A percentile compares a stretch with the other conserved stretches of the same genome.
Evolutionary conservation across 2,888 invertebrate genomes (phyloP).

Genomic region (Dynastes hyllus): DNA sequence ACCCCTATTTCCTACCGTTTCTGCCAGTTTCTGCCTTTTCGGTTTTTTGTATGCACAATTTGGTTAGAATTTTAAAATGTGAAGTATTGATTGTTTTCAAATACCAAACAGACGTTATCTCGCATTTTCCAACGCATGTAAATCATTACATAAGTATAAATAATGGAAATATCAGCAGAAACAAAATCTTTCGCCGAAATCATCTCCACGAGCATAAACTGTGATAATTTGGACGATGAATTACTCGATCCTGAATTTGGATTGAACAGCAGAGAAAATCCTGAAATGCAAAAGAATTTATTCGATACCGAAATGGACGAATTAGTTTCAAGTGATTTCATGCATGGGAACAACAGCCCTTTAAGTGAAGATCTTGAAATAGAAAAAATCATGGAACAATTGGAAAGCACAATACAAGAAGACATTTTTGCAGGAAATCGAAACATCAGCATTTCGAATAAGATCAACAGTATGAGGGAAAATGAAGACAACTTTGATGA

Average conservation of each 20-base stretch:
- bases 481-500: conserved; percentile 27
- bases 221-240: conserved; percentile 21
- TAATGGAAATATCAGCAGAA: conserved; percentile 24
- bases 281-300: neutral
- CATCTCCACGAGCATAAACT: conserved; percentile 12
- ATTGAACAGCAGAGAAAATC: neutral
- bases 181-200: conserved; percentile 11
- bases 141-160: neutral
- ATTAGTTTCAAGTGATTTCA: conserved; percentile 19
- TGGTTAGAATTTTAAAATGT: conserved; percentile 1
- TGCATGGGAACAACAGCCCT: neutral
- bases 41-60: neutral
- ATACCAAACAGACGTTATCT: neutral
- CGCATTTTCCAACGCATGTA: neutral
- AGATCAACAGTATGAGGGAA: neutral
- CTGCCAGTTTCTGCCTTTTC: neutral
- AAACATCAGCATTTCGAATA: neutral
- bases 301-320: conserved; percentile 32
- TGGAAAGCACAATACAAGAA: conserved; percentile 15
- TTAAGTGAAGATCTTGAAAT: conserved; percentile 31
- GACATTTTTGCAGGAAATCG: conserved; percentile 8
- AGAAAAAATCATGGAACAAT: conserved; percentile 25
- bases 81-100: neutral
- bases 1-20: too few species aligned
- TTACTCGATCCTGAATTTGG: conserved; percentile 1